Conservation (phyloP, 2,888 invertebrate species). For the Lasius fuliginosus region DNA sequence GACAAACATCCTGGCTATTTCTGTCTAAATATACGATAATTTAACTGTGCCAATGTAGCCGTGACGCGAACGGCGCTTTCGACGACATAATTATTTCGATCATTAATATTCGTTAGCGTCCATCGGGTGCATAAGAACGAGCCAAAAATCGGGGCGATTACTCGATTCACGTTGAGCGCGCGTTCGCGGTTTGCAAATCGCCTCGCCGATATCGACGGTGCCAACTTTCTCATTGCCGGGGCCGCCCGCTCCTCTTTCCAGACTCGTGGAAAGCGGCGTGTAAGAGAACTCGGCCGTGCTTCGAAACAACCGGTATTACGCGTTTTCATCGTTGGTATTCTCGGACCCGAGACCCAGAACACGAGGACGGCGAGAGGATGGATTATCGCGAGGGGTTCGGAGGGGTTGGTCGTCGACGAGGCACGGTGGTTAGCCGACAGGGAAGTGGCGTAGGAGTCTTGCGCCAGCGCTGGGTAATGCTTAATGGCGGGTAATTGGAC, state of each 20-base stretch:
- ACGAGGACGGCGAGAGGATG: slow-evolving; percentile 20
- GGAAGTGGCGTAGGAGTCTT: slow-evolving; percentile 80
- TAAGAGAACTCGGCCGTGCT: slow-evolving; percentile 54
- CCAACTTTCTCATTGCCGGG: slow-evolving; percentile 50
- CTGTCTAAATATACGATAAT: slow-evolving; percentile 35
- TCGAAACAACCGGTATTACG: slow-evolving; percentile 62
- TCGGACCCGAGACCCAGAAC: slow-evolving; percentile 38
- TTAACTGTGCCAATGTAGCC: slow-evolving; percentile 28
- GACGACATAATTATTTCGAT: slow-evolving; percentile 47
- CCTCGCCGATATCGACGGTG: slow-evolving; percentile 45
- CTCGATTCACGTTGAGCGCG: slow-evolving; percentile 57
- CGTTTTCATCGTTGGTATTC: slow-evolving; percentile 13
- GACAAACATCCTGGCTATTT: not conserved
- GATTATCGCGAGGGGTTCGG: slow-evolving; percentile 7
- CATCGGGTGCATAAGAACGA: slow-evolving; percentile 27
- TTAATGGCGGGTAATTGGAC: slow-evolving; percentile 84
- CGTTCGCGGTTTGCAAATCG: slow-evolving; percentile 58
- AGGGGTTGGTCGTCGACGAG: slow-evolving; percentile 50
- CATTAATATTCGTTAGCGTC: slow-evolving; percentile 55
- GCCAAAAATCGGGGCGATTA: slow-evolving; percentile 60
- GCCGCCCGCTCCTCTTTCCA: slow-evolving; percentile 31
- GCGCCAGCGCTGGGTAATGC: slow-evolving; percentile 81
- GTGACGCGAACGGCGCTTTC: slow-evolving; percentile 45
- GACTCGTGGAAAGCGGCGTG: slow-evolving; percentile 59
- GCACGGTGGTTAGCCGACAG: slow-evolving; percentile 61